Evolutionary conservation across 2,888 invertebrate species (phyloP).

Genomic region (Mystacides longicornis): DNA sequence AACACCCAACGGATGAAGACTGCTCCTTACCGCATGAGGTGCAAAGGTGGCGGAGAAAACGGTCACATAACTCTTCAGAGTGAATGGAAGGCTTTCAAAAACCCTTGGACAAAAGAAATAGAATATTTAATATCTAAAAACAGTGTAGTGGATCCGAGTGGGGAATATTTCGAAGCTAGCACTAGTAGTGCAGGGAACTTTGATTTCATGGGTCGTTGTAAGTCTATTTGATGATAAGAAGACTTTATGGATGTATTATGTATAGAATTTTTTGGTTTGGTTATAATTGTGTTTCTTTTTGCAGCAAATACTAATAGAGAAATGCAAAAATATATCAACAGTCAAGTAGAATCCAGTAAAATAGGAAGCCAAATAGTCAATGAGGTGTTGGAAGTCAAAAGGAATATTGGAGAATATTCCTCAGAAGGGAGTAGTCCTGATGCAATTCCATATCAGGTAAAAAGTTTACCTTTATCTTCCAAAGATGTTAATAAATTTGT

Average conservation of each 20-base stretch:
- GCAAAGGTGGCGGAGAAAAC: constrained; percentile 67
- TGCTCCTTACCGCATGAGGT: constrained; percentile 69
- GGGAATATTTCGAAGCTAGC: constrained; percentile 32
- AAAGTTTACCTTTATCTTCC: too few relatives aligned
- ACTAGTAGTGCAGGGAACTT: constrained; percentile 37
- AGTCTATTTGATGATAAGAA: too few relatives aligned
- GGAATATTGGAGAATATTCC: constrained; percentile 42
- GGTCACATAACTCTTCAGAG: constrained; percentile 56
- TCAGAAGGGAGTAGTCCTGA: constrained; percentile 36
- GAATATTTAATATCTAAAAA: constrained; percentile 87
- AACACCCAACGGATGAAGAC: constrained; percentile 56
- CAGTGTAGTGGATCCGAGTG: constrained; percentile 49
- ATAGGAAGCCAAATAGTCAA: constrained; percentile 80
- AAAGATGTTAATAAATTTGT: neutral
- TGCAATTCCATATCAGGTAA: neutral
- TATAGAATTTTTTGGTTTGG: too few relatives aligned
- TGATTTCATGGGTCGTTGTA: constrained; percentile 51
- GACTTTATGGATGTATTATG: too few relatives aligned
- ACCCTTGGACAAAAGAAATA: constrained; percentile 94
- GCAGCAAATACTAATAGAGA: constrained; percentile 51
- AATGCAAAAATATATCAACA: constrained; percentile 63
- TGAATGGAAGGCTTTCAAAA: constrained; percentile 82
- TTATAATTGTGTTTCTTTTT: neutral
- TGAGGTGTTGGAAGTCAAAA: constrained; percentile 58
- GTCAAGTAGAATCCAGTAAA: constrained; percentile 75